Evolutionary conservation across 2,113 vertebrate genomes (phyloP), one percentile per base, ranked within the genome.

Genomic region (Lepus timidus): DNA sequence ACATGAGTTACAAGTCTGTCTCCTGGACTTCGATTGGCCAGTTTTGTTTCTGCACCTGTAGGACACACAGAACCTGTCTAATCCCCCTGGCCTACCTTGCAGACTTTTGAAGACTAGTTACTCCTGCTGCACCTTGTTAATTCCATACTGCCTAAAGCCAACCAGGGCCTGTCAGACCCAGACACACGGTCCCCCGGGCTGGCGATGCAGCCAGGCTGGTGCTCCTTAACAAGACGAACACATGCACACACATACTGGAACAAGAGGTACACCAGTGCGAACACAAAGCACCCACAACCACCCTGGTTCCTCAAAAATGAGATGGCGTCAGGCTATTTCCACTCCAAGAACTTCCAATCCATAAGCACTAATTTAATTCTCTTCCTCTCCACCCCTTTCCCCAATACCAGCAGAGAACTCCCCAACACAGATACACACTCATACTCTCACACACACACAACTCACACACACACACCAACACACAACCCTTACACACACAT

Each of bases 291-390:
- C 1, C 2, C 49, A 62, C 12, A 74, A 81, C 55, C 64, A 74
- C 12, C 14, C n/a, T 79, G 22, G 73, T 61, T 95, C 61, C 64
- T 25, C 86, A 73, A 74, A 86, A 92, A 81, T 12, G 2, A 83
- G 44, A 52, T 39, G 29, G 27, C 19, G 44, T 76, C 20, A 29
- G 29, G 11, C 7, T 65, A 76, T 79, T 94, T 82, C 44, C 78
- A 22, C 3, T 78, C 82, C 61, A 85, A 64, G 33, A 36, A 36
- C 85, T 83, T 33, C 94, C n/a, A 61, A 14, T 55, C 27, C 55
- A 52, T 67, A 73, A 90, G 70, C 55, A 90, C 4, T 78, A 65
- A 90, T 79, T 51, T 80, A 82, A 91, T 88, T 88, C 27, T 91
- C 19, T 67, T 83, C 31, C 7, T 64, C 5, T 4, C 22, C 39